Percentiles rank a stretch among this genome's conserved stretches.
These are phyloP conservation scores for Corythaeola cristata DNA, from an alignment of 2,113 vertebrate species.

Conservation along the genomic window DNA sequence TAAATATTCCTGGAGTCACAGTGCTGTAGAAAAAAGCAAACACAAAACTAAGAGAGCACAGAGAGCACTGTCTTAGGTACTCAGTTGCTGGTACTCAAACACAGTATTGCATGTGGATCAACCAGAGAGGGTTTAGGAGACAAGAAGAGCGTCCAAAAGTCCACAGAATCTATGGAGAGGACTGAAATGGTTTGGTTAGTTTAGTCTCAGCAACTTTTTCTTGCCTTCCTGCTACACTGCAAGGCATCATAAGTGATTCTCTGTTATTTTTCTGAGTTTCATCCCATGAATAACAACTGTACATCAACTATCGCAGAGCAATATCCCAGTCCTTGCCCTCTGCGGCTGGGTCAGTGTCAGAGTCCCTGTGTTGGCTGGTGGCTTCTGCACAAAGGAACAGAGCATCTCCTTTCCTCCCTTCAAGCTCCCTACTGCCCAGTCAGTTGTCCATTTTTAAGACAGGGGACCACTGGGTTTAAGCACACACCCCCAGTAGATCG, in stretches of 20 bases:
- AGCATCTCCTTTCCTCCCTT: neutral
- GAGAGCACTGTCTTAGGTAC: neutral
- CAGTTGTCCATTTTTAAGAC: neutral
- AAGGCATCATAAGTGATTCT: neutral
- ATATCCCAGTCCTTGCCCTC: neutral
- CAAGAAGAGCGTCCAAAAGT: neutral
- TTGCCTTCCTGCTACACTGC: neutral
- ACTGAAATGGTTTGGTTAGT: neutral
- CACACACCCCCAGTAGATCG: accelerated
- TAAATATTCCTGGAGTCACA: neutral
- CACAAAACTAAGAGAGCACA: neutral
- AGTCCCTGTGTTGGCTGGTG: neutral
- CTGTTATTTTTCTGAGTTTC: neutral
- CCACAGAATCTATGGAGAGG: neutral
- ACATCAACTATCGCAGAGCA: neutral
- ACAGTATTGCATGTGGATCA: neutral
- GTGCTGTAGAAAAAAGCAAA: neutral
- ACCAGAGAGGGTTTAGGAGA: neutral
- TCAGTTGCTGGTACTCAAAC: neutral
- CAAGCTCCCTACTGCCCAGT: neutral
- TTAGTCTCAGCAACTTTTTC: neutral
- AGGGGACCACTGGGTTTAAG: neutral
- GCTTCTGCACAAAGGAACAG: neutral
- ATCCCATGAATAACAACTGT: neutral
- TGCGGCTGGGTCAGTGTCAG: neutral